Evolutionary conservation across 2,113 vertebrate species (phyloP), one percentile per base, ranked within the genome.

Genomic region (Chunga burmeisteri): DNA sequence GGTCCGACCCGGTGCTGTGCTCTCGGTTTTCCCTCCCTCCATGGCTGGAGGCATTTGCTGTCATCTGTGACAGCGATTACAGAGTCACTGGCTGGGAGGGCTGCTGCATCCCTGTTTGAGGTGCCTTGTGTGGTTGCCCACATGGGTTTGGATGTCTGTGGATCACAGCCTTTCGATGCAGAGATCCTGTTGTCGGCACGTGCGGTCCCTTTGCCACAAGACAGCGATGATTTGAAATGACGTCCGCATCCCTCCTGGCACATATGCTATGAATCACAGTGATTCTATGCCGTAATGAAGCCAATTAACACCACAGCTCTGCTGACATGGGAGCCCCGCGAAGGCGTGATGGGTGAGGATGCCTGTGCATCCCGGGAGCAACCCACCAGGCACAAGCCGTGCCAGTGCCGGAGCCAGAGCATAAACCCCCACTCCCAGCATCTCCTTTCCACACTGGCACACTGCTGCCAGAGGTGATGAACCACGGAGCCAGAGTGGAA

Each of bases 351-450:
- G 79, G 10, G 82, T 3, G 6, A 50, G 38, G 66, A 53, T 40
- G 32, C 62, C 32, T 9, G 26, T 3, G 6, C 50, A 6, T 13
- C 62, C 73, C 15, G 0, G 32, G 16, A 81, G 42, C 2, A 7
- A 74, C n/a, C 50, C 2, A 0, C 21, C 1, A 4, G 46, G 32
- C 7, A 2, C 18, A 7, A 46, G 26, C 44, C 1, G 3, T 55
- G 74, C 34, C 4, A 2, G 40, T 18, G 46, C 46, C 3, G 2
- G 50, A 34, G 70, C 52, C 7, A 6, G 17, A 42, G 23, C 6
- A 1, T 27, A 17, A 65, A 10, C 50, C 61, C 71, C 4, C 1
- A 6, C 2, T 58, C 40, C 61, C 7, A 2, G 40, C 50, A 27
- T 38, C 70, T 14, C 61, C 55, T 30, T 29, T 22, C 46, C 81